Base-by-base conservation (phyloP, 2,888 invertebrate genomes). In the Hirtodrosophila histrioides region DNA sequence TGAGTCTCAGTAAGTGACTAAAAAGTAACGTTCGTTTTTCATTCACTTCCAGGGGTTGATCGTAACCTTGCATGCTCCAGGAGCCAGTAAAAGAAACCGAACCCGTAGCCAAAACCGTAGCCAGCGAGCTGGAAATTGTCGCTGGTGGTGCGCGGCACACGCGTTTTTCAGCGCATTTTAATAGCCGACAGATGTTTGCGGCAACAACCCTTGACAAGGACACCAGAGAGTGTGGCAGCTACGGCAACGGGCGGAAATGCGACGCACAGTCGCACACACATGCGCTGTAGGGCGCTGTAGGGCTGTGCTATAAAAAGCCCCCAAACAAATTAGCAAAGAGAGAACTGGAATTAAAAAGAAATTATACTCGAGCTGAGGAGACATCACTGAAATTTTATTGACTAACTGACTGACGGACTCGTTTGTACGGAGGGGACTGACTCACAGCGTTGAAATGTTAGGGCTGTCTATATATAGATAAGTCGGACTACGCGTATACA, bases 121-220 rank as follows among this genome's bases (percentile, higher is more conserved):
- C 23, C 80, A 80, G 69, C 80, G 70, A 69, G 56, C 74, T 78
- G 72, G 82, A 76, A 82, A 82, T 84, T 82, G 81, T 84, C 81
- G 80, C 76, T 67, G 75, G 66, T 69, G 77, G 75, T 78, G 70
- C 55, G 65, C 56, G 69, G 69, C 31, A 27, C 85, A 79, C 85
- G 88, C 88, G 80, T 69, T 82, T 69, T 77, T 70, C 75, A 70
- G 76, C 76, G 79, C 71, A 71, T 65, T 87, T 85, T 82, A 82
- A 90, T 90, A 89, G 89, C 77, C 78, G 90, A 90, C 90, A 90
- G 90, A 90, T 90, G 90, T 89, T 89, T 77, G 85, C 70, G 84
- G 50, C 81, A 81, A 84, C 81, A 81, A 81, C 81, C 81, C 81
- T 81, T 86, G 84, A 80, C 86, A 81, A 81, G 81, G 81, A 81